Evolutionary conservation across 2,113 vertebrate genomes (phyloP).

Genomic region (Hipposideros armiger): DNA sequence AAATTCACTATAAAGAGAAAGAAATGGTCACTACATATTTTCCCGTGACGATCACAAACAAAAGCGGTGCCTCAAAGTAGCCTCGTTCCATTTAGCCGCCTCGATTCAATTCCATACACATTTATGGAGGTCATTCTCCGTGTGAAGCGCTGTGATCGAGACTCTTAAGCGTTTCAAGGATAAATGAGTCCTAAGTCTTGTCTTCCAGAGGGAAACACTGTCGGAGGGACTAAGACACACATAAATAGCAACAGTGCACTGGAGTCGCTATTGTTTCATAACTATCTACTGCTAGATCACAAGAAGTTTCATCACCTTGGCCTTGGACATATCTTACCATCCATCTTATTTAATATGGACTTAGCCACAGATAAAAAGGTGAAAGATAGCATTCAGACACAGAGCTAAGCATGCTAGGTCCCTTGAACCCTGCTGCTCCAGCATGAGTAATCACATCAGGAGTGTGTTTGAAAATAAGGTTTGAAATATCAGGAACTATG

Average conservation of each 20-base stretch:
- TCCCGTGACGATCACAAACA: neutral
- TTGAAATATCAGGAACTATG: neutral
- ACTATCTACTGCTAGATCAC: neutral
- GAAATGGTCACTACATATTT: neutral
- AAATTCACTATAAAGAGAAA: neutral
- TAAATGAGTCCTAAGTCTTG: neutral
- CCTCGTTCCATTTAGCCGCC: neutral
- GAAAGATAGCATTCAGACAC: neutral
- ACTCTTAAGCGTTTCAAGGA: neutral
- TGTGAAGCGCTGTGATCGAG: neutral
- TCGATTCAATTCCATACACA: neutral
- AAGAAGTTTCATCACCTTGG: neutral
- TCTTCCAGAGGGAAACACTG: neutral
- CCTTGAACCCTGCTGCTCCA: neutral
- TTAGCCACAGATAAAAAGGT: neutral
- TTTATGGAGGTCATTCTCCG: neutral
- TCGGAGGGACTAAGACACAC: neutral
- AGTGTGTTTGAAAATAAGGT: neutral
- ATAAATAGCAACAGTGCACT: neutral
- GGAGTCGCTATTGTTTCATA: neutral
- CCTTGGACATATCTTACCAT: neutral
- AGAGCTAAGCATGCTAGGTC: neutral
- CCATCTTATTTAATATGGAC: neutral
- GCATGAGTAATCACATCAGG: neutral
- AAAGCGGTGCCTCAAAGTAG: neutral